Evolutionary conservation across 2,888 invertebrate species (phyloP), one percentile per base, ranked within the genome.

Genomic region (Acrocyrtus sp.): DNA sequence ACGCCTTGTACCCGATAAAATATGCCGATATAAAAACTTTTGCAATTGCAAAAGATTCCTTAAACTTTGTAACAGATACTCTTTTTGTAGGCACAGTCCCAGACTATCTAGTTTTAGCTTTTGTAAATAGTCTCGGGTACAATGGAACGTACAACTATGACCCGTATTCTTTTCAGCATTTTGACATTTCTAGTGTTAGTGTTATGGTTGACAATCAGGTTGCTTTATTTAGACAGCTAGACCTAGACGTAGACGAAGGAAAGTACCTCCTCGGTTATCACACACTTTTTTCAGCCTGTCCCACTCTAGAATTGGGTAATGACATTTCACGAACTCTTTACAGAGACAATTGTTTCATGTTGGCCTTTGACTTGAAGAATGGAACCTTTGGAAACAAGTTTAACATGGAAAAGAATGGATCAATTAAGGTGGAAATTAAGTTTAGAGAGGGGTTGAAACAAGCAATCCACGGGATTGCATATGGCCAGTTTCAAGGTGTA

Each of bases 141-240:
- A 10, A 1, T 12, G 56, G 48, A 5, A 26, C 39, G 1, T 26
- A 48, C 5, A n/a, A 66, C 15, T n/a, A 48, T 10, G 6, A 17
- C 4, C 12, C 48, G 3, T 56, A 29, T n/a, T 48, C 48, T 45
- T 66, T 66, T 41, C 22, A 66, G 29, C n/a, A 29, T 19, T 57
- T 48, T 47, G 39, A 29, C 1, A 8, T 57, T 1, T 10, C 29
- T 4, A 15, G 19, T 12, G 27, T 57, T 17, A 1, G 1, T 12
- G 0, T 66, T 1, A 27, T 24, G 10, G 17, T 48, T 17, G 50
- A 66, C 56, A 48, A 57, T 15, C 22, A 48, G 26, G 8, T 29
- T 5, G 50, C 48, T 1, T 2, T 48, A 10, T 56, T 8, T 12
- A 3, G 19, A 10, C 29, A 19, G 22, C 8, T 57, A 1, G 34